Percentiles rank a stretch among this genome's conserved stretches.
Evolutionary conservation across 2,888 invertebrate species (phyloP).

Genomic region (Lasioglossum oenotherae): DNA sequence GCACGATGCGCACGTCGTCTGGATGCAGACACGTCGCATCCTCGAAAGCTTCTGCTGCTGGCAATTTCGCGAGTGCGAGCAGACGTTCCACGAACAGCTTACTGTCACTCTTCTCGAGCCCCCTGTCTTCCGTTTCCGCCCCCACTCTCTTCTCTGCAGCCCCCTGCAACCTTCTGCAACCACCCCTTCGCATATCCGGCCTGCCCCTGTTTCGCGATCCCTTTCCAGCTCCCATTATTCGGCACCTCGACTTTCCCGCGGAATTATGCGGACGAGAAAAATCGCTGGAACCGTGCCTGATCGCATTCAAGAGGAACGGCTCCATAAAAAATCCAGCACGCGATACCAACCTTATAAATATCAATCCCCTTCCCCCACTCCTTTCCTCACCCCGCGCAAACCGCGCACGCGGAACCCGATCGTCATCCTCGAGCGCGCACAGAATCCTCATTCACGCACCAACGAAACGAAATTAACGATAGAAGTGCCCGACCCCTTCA

Average conservation of each 20-base stretch:
- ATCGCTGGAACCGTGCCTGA: slow-evolving; percentile 54
- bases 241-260: slow-evolving; percentile 36
- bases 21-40: slow-evolving; percentile 66
- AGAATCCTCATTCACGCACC: neutral
- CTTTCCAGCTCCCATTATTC: slow-evolving; percentile 49
- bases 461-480: neutral
- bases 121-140: neutral
- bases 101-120: slow-evolving; percentile 59
- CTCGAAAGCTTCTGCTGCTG: slow-evolving; percentile 68
- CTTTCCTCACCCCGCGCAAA: no score
- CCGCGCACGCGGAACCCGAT: neutral
- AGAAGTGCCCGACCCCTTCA: neutral
- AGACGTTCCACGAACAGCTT: slow-evolving; percentile 64
- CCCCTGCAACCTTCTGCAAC: neutral
- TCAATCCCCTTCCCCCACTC: slow-evolving; percentile 16
- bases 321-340: slow-evolving; percentile 19
- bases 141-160: neutral
- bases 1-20: slow-evolving; percentile 55
- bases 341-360: slow-evolving; percentile 40
- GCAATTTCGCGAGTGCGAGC: slow-evolving; percentile 69
- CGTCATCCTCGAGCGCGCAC: neutral
- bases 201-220: slow-evolving; percentile 40
- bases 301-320: slow-evolving; percentile 31
- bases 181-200: neutral
- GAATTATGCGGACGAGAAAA: slow-evolving; percentile 36